Percentiles rank a stretch among this genome's conserved stretches.
Conservation (phyloP, 1,140 invertebrate genomes). For the Drosophila malerkotliana region DNA sequence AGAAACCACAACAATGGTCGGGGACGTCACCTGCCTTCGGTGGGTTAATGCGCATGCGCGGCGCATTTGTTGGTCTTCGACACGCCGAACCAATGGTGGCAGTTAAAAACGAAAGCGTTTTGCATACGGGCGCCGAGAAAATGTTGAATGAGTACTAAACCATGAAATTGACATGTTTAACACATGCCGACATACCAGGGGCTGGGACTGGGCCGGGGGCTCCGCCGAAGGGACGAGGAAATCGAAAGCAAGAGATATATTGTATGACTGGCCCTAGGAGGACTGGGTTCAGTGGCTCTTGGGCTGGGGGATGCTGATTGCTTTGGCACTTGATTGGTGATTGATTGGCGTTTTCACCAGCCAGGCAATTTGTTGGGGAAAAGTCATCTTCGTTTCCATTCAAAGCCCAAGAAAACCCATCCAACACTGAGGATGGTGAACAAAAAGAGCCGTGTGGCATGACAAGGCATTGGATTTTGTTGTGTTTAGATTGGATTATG, state of each 20-base stretch:
- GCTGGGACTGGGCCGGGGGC: neutral
- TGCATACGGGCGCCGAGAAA: slow-evolving; percentile 44
- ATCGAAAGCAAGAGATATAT: slow-evolving; percentile 29
- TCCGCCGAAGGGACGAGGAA: neutral
- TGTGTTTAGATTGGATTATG: slow-evolving; percentile 7
- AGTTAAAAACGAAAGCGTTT: slow-evolving; percentile 71
- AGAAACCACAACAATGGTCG: slow-evolving; percentile 1
- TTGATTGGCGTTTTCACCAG: slow-evolving; percentile 78
- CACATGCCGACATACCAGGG: slow-evolving; percentile 1
- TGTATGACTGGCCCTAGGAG: slow-evolving; percentile 31
- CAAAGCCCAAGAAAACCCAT: slow-evolving; percentile 31
- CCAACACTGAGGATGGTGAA: slow-evolving; percentile 13
- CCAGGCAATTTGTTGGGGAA: slow-evolving; percentile 47
- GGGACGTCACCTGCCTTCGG: slow-evolving; percentile 20
- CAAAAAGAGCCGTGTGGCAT: slow-evolving; percentile 32
- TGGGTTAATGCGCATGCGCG: slow-evolving; percentile 59
- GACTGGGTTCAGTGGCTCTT: slow-evolving; percentile 54
- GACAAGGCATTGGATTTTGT: slow-evolving; percentile 24
- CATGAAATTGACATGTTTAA: slow-evolving; percentile 69
- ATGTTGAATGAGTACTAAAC: slow-evolving; percentile 49
- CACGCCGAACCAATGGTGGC: slow-evolving; percentile 12
- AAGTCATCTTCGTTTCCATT: slow-evolving; percentile 36
- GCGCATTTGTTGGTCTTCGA: slow-evolving; percentile 18
- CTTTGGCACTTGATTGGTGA: slow-evolving; percentile 66
- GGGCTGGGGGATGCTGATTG: slow-evolving; percentile 36